Evolutionary conservation across 2,113 vertebrate genomes (phyloP), one percentile per base, ranked within the genome.

Genomic region (Aleadryas rufinucha): DNA sequence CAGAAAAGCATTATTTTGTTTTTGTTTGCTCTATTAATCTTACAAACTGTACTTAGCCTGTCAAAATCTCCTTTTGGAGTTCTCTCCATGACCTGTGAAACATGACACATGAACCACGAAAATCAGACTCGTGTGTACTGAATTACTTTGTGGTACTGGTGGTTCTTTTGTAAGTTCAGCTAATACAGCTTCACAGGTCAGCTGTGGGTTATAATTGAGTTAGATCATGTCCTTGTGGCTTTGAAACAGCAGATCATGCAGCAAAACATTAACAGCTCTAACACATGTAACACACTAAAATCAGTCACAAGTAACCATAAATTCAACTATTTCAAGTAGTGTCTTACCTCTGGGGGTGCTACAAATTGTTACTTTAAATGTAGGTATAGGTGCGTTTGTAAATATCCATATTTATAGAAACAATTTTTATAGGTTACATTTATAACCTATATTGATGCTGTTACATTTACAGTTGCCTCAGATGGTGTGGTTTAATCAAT

Each of bases 11-110:
- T 77, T 79, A 54, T 72, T 94, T 92, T 95, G 63, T 4, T 65
- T 94, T 42, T 87, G 84, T 85, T 93, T 93, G 83, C 83, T 93
- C 84, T 94, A 71, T 95, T 95, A 93, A 84, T 95, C 94, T 95
- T 71, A 64, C 56, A 91, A 16, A 53, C n/a, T 84, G 42, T 76
- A 92, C 89, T 96, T 95, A 93, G 37, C n/a, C 42, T 82, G 89
- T 95, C 84, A 89, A 49, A 87, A 69, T 70, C 44, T 81, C 53
- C 63, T 92, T 88, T 89, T 70, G 89, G 74, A 93, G 57, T 4
- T 81, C 49, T 80, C 66, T 93, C 53, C 24, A 9, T 96, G 93
- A 93, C 85, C 64, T 5, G 71, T 95, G 72, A 96, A 95, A 90
- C 39, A 60, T 50, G 89, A 72, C 57, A 61, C 41, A 4, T 41